Conservation (phyloP, 2,113 vertebrate genomes). For the Galeopterus variegatus region DNA sequence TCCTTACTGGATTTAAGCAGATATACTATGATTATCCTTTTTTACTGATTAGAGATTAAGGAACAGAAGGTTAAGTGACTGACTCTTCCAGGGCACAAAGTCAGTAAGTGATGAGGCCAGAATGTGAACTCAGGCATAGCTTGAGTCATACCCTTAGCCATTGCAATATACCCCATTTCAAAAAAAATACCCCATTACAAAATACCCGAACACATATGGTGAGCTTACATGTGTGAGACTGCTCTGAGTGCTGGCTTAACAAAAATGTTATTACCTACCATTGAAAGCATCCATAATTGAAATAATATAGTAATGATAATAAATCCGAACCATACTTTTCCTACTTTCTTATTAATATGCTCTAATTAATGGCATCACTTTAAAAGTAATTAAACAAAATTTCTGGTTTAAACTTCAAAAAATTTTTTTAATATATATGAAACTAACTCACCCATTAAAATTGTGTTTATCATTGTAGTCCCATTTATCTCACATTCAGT, state of each 20-base stretch:
- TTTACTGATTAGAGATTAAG: not conserved
- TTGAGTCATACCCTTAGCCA: not conserved
- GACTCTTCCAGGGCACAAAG: not conserved
- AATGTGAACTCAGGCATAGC: not conserved
- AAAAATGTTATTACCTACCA: not conserved
- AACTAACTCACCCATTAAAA: constrained; percentile 39
- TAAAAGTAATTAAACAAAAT: constrained; percentile 28
- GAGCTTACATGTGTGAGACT: not conserved
- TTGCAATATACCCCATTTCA: not conserved
- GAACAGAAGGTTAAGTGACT: not conserved
- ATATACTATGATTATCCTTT: not conserved
- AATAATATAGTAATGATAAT: constrained; percentile 5
- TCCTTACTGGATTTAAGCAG: not conserved
- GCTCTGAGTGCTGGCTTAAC: not conserved
- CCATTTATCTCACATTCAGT: not conserved
- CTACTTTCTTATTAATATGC: not conserved
- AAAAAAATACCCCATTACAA: not conserved
- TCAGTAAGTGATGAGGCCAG: not conserved
- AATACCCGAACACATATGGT: not conserved
- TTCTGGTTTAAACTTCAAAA: constrained; percentile 29
- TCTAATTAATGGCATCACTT: not conserved
- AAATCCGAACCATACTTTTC: constrained; percentile 25
- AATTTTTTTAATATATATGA: not conserved
- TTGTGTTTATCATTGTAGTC: not conserved
- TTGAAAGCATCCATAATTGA: not conserved